Percentiles rank a stretch among this genome's conserved stretches.
These are phyloP conservation scores for Betta splendens DNA, from an alignment of 2,797 vertebrate genomes.

Conservation along the genomic window DNA sequence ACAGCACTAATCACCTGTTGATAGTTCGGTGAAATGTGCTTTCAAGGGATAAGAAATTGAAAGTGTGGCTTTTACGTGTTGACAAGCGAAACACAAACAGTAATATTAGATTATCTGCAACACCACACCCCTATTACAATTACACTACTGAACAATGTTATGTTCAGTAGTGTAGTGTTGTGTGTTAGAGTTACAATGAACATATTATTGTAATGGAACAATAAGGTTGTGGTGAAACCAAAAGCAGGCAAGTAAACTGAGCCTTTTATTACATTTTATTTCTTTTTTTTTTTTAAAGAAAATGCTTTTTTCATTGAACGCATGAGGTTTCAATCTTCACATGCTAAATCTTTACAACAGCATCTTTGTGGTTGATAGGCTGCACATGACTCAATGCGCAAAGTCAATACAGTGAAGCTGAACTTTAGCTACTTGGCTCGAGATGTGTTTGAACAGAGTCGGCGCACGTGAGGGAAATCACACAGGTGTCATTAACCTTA, in stretches of 20 bases:
- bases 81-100: conserved; percentile 41
- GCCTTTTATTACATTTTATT: no score
- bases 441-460: background rate
- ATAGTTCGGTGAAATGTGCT: conserved; percentile 12
- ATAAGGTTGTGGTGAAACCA: background rate
- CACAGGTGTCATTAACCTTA: background rate
- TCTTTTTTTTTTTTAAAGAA: no score
- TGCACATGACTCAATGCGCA: conserved; percentile 69
- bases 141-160: conserved; percentile 4
- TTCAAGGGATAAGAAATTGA: conserved; percentile 6
- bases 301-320: conserved; percentile 33
- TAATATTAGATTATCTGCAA: conserved; percentile 19
- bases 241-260: no score
- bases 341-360: conserved; percentile 27
- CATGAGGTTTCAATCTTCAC: conserved; percentile 59
- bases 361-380: conserved; percentile 48
- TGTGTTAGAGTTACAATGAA: background rate
- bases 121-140: no score
- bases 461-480: background rate
- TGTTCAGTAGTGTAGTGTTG: background rate
- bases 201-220: background rate
- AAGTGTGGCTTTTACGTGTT: conserved; percentile 21
- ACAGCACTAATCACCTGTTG: conserved; percentile 10
- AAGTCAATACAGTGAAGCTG: conserved; percentile 61
- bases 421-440: conserved; percentile 22